Base-by-base conservation (phyloP, 2,113 vertebrate genomes). In the Suricata suricatta region DNA sequence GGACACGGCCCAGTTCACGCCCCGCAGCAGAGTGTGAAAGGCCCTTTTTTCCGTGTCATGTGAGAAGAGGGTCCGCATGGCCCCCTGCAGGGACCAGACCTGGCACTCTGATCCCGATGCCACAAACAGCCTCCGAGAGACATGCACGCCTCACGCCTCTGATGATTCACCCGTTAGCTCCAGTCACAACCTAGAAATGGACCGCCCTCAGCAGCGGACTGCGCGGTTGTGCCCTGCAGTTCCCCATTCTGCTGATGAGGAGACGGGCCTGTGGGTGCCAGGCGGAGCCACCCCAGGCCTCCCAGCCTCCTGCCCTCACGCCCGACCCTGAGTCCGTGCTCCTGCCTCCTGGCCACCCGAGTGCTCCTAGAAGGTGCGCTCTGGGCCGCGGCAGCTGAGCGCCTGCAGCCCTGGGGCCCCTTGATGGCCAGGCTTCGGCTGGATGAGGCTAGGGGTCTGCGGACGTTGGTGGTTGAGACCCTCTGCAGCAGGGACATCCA, bases 171-270 rank as follows among this genome's bases (percentile, higher is more conserved):
- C 21, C 2, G 17, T 17, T 11, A 71, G 23, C 47, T 29, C 57
- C 25, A 4, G 19, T 29, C 25, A 3, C 19, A 9, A 81, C 6
- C 7, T 33, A 12, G 60, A 33, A 27, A 54, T 50, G 15, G 54
- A 15, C 23, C 52, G 2, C 4, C 1, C 13, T 19, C 14, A 4
- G 25, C 81, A 19, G 15, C 25, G 15, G 47, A 27, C 23, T 35
- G 29, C 41, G 17, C 15, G 47, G 5, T 7, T 15, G 1, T 0
- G 16, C 47, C 47, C 0, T 9, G 31, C 15, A 7, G 5, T 47
- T 25, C 21, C 54, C 29, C 4, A 10, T n/a, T n/a, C 60, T 2
- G 2, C 87, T 16, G 54, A 25, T 17, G 54, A 27, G 5, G 71
- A 23, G 16, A 33, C 31, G 16, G 38, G 27, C 52, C 12, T 33